These are phyloP conservation scores for Monoplex corrugatus DNA, from an alignment of 2,888 invertebrate genomes.

Conservation along the genomic window DNA sequence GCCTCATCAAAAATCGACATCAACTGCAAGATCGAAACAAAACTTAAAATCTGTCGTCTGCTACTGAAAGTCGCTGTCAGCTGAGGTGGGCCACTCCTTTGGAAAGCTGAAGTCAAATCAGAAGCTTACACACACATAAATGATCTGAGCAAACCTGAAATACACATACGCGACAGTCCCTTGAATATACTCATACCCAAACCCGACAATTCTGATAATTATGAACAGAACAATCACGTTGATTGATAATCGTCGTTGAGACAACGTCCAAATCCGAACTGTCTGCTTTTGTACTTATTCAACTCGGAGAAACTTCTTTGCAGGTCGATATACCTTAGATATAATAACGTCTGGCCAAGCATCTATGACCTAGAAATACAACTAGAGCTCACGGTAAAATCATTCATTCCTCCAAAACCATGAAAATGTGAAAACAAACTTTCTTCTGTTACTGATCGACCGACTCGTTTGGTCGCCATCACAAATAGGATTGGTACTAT, in stretches of 20 bases:
- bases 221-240: not conserved
- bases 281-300: not conserved
- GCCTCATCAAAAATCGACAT: not conserved
- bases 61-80: too few relatives aligned
- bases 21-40: not conserved
- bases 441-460: not conserved
- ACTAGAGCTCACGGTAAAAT: not conserved
- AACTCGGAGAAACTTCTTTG: not conserved
- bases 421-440: conserved; percentile 1
- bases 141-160: not conserved
- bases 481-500: not conserved
- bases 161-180: not conserved
- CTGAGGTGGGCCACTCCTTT: not conserved
- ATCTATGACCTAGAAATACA: not conserved
- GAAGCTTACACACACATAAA: not conserved
- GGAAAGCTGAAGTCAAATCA: not conserved
- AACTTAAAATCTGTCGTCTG: conserved; percentile 16
- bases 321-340: not conserved
- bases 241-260: not conserved
- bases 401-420: not conserved
- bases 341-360: not conserved
- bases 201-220: not conserved
- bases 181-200: not conserved
- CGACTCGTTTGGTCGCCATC: not conserved
- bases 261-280: not conserved